A percentile compares a stretch with the other conserved stretches of the same genome.
These are phyloP conservation scores for Triplophysa tibetana DNA, from an alignment of 2,113 vertebrate species.

Conservation along the genomic window DNA sequence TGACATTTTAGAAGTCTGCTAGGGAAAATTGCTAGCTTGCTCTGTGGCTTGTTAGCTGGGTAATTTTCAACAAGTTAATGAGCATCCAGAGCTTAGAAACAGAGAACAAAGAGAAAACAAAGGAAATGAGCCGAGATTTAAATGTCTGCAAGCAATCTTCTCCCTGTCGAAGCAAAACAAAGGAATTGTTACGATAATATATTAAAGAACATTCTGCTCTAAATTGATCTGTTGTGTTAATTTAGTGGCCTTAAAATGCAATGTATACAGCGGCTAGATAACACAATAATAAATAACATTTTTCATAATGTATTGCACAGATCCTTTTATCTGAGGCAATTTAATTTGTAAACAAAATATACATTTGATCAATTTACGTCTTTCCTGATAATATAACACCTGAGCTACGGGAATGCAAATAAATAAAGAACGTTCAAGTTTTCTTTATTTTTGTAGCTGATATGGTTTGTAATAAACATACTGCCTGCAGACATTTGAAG, in stretches of 20 bases:
- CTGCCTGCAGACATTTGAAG: neutral
- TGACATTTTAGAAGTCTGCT: neutral
- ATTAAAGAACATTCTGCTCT: constrained; percentile 27
- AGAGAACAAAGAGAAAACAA: constrained; percentile 16
- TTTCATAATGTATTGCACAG: neutral
- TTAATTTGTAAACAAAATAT: no score
- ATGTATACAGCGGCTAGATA: neutral
- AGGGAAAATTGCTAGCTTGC: neutral
- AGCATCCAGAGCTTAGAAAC: constrained; percentile 23
- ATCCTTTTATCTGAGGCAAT: no score
- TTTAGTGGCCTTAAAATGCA: constrained; percentile 4
- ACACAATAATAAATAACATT: no score
- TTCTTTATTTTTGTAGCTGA: neutral
- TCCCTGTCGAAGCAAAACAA: constrained; percentile 10
- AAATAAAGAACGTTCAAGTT: constrained; percentile 21
- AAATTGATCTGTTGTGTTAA: constrained; percentile 28
- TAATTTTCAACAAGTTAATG: neutral
- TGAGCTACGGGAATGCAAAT: neutral
- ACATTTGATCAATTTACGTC: no score
- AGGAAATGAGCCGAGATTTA: neutral
- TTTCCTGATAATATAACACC: no score
- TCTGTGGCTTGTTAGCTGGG: no score
- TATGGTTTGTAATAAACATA: neutral
- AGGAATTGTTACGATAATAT: neutral
- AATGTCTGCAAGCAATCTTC: neutral